These are phyloP conservation scores for Tragelaphus imberbis DNA, from an alignment of 2,113 vertebrate species.

Conservation along the genomic window DNA sequence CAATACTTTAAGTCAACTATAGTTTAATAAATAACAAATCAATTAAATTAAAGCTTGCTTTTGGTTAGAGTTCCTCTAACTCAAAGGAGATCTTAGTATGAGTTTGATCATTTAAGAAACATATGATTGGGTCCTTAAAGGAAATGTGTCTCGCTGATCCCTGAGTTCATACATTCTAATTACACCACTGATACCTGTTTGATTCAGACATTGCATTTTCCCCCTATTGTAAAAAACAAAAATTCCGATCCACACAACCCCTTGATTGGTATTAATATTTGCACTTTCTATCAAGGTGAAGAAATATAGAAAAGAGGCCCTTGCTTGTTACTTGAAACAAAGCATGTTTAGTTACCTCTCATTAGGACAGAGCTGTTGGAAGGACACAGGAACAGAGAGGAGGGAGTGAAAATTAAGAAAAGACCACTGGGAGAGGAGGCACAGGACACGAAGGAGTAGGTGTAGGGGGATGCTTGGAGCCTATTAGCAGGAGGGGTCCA, in stretches of 20 bases:
- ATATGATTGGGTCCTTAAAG: not conserved
- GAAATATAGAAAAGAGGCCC: not conserved
- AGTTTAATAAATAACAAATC: not conserved
- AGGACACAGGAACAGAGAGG: not conserved
- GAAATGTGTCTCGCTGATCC: not conserved
- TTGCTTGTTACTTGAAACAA: not conserved
- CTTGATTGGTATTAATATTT: too few species aligned
- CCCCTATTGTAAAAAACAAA: not conserved
- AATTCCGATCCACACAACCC: not conserved
- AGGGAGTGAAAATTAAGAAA: not conserved
- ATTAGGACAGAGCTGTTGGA: not conserved
- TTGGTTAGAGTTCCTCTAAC: not conserved
- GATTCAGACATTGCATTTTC: not conserved
- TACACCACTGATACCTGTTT: not conserved
- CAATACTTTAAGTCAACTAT: not conserved
- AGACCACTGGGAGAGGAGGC: fast-evolving
- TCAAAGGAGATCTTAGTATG: not conserved
- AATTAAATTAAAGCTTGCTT: not conserved
- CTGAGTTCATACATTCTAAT: not conserved
- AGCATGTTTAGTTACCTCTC: not conserved
- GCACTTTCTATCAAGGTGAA: not conserved
- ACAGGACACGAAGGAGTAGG: fast-evolving
- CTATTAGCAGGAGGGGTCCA: not conserved
- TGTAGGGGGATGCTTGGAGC: not conserved
- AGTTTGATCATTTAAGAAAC: not conserved